Evolutionary conservation across 2,797 vertebrate species (phyloP).

Genomic region (Vipera ursinii): DNA sequence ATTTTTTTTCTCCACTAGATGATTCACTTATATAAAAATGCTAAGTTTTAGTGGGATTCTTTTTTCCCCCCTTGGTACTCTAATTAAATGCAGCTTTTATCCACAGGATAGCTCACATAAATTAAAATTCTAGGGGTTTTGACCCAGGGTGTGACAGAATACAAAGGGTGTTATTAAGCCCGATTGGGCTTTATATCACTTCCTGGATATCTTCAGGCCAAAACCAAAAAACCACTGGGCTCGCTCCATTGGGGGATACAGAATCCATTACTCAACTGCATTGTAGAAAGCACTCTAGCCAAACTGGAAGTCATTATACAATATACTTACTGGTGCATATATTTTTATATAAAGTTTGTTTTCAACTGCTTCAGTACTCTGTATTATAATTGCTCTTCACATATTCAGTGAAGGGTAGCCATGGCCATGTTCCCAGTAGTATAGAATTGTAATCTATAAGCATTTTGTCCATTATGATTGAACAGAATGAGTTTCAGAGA

Average conservation of each 20-base stretch:
- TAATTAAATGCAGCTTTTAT: constrained; percentile 15
- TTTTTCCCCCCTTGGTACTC: background rate
- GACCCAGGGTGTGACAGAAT: constrained; percentile 9
- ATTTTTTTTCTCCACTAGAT: constrained; percentile 30
- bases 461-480: background rate
- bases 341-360: background rate
- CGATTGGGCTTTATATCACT: background rate
- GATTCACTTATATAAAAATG: constrained; percentile 19
- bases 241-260: background rate
- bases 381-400: background rate
- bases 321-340: background rate
- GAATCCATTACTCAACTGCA: background rate
- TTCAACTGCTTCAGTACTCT: background rate
- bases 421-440: background rate
- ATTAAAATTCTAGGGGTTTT: constrained; percentile 26
- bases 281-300: background rate
- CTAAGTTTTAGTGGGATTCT: constrained; percentile 8
- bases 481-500: background rate
- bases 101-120: constrained; percentile 1
- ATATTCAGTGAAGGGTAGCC: background rate
- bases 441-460: background rate
- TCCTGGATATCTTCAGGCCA: background rate
- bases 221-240: background rate
- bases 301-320: background rate
- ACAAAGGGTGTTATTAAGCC: background rate